Percentiles rank a stretch among this genome's conserved stretches.
Evolutionary conservation across 2,797 vertebrate genomes (phyloP).

Genomic region (Rhabdomys pumilio): DNA sequence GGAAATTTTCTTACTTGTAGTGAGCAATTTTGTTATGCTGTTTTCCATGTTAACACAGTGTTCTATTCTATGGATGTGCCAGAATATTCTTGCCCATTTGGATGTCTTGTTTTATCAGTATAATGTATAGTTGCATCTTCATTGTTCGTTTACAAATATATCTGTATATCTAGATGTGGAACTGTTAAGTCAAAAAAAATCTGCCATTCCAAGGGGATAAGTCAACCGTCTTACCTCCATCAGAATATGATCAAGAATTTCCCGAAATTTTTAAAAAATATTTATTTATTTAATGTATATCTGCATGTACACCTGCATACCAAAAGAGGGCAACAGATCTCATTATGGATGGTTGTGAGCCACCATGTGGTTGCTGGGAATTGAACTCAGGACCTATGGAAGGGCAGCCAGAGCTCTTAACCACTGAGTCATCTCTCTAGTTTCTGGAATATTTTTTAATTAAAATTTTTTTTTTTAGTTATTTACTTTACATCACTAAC

Average conservation of each 20-base stretch:
- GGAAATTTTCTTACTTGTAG: background rate
- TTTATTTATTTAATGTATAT: too few species aligned
- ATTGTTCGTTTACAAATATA: background rate
- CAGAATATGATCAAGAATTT: background rate
- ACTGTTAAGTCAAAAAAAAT: background rate
- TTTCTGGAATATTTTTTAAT: too few species aligned
- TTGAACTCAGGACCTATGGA: too few species aligned
- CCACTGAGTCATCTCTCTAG: too few species aligned
- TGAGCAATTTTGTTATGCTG: background rate
- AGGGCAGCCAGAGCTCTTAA: too few species aligned
- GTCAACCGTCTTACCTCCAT: background rate
- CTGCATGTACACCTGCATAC: too few species aligned
- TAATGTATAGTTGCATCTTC: background rate
- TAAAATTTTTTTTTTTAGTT: too few species aligned
- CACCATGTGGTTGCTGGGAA: too few species aligned
- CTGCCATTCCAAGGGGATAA: background rate
- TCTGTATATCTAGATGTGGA: background rate
- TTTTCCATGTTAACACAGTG: background rate
- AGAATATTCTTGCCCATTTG: conserved; percentile 18
- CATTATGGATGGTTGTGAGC: too few species aligned
- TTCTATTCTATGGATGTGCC: background rate
- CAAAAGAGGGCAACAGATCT: too few species aligned
- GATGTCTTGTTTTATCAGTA: background rate
- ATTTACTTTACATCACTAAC: too few species aligned
- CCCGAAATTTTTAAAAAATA: background rate